Base-by-base conservation (phyloP, 2,797 vertebrate species). In the Rhynchonycteris naso region DNA sequence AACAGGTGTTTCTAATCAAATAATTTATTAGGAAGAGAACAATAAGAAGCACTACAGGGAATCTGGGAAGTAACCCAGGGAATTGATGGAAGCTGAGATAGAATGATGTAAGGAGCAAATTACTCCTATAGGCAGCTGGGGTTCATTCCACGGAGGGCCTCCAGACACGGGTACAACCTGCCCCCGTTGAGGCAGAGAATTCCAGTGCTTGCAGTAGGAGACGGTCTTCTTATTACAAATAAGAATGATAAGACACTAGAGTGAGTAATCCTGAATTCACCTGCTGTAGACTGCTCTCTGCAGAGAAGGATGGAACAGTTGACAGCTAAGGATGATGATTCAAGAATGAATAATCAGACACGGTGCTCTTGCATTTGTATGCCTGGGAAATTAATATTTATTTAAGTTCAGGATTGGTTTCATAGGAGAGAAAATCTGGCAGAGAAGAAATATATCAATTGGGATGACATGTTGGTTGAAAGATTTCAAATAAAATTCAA, bases 311-410 rank as follows among this genome's bases (percentile, higher is more conserved):
- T 24, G 22, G 30, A 30, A 15, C n/a, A 24, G 33, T 8, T 24
- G 16, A 35, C 6, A n/a, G 15, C 52, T 33, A 21, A 68, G 5
- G 16, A n/a, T 22, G 65, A 68, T 7, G 43, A 38, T 24, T 66
- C 4, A 35, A 66, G 66, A 81, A 69, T 28, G 35, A 86, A 58
- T 65, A 80, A 91, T 2, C 63, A 94, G 38, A 72, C 71, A 68
- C 0, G 1, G 86, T 33, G 7, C 11, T n/a, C 2, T 43, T 80
- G 10, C 22, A 33, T 74, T 47, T 88, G 22, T 75, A 75, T 58
- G 30, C 56, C 1, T 30, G n/a, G 30, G 80, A 85, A 90, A 26
- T 81, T 33, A n/a, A 61, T 28, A 69, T 96, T 97, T 95, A 97
- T 97, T 96, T 69, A 65, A 94, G 33, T 16, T 18, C 13, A 65